Percentiles rank a stretch among this genome's conserved stretches.
Evolutionary conservation across 2,888 invertebrate genomes (phyloP).

Genomic region (Lasioglossum vierecki): DNA sequence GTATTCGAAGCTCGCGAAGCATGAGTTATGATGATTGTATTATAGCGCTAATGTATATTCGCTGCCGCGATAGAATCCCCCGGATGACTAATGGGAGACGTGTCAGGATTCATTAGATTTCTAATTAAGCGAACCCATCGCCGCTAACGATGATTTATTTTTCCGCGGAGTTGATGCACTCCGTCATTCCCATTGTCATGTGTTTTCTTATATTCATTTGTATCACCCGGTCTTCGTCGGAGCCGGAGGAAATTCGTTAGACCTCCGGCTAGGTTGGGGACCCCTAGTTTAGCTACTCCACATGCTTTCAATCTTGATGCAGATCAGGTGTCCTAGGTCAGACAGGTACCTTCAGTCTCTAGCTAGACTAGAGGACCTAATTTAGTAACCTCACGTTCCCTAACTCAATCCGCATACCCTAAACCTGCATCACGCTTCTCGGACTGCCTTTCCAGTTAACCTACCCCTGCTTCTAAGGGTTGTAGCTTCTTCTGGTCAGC

Average conservation of each 20-base stretch:
- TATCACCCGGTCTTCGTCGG: neutral
- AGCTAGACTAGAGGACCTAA: neutral
- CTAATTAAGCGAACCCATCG: slow-evolving; percentile 19
- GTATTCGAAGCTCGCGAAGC: slow-evolving; percentile 38
- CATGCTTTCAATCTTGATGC: neutral
- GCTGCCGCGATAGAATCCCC: slow-evolving; percentile 28
- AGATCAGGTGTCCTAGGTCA: neutral
- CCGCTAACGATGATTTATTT: slow-evolving; percentile 51
- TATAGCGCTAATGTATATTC: slow-evolving; percentile 22
- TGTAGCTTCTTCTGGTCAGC: too few species aligned
- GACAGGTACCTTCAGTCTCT: neutral
- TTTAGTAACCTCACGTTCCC: neutral
- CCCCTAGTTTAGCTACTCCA: neutral
- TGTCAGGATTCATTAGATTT: slow-evolving; percentile 42
- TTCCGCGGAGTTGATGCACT: neutral
- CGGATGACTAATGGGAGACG: slow-evolving; percentile 47
- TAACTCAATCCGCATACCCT: too few species aligned
- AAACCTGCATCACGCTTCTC: too few species aligned
- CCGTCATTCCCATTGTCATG: neutral
- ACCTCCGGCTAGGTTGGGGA: neutral
- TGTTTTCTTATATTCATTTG: slow-evolving; percentile 1
- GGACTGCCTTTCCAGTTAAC: too few species aligned
- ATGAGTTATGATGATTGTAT: slow-evolving; percentile 45
- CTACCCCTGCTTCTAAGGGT: too few species aligned
- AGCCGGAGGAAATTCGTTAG: neutral